Conservation (phyloP, 2,797 vertebrate genomes). For the Sebastes dallii region DNA sequence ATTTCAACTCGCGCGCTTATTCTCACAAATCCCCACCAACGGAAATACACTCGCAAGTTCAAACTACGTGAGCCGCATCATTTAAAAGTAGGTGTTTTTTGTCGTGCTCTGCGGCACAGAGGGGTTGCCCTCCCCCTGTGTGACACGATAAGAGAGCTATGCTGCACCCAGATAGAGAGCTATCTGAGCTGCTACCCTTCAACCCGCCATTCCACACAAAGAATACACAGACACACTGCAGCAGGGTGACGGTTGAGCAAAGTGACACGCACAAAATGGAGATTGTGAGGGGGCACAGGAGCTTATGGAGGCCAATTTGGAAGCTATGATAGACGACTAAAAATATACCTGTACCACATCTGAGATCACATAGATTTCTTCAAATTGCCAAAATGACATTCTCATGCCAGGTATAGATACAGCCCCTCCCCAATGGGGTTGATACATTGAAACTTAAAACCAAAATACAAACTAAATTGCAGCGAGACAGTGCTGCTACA, state of each 20-base stretch:
- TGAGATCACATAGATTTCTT: not conserved
- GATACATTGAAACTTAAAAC: not conserved
- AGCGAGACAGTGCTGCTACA: not conserved
- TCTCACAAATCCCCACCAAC: not conserved
- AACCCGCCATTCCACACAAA: constrained; percentile 73
- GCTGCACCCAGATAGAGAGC: constrained; percentile 81
- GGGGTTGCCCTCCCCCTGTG: constrained; percentile 67
- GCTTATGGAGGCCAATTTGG: not conserved
- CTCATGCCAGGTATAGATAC: not conserved
- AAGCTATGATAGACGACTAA: not conserved
- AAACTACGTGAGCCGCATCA: constrained; percentile 35
- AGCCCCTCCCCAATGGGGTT: not conserved
- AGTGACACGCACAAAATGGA: constrained; percentile 69
- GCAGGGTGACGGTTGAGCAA: constrained; percentile 46
- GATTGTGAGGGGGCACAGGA: constrained; percentile 1
- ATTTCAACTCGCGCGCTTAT: not conserved
- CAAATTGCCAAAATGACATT: constrained; percentile 7
- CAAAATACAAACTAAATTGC: not conserved
- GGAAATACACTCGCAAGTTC: not conserved
- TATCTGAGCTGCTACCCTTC: constrained; percentile 79
- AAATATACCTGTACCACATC: not conserved
- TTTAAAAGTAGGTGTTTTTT: constrained; percentile 57
- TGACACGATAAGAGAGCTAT: constrained; percentile 80
- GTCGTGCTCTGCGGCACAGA: constrained; percentile 34
- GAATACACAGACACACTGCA: constrained; percentile 50